A percentile compares a stretch with the other conserved stretches of the same genome.
phyloP scores from a whole-genome alignment of 2,888 invertebrate species.

The Flabesymbios commensalis region DNA sequence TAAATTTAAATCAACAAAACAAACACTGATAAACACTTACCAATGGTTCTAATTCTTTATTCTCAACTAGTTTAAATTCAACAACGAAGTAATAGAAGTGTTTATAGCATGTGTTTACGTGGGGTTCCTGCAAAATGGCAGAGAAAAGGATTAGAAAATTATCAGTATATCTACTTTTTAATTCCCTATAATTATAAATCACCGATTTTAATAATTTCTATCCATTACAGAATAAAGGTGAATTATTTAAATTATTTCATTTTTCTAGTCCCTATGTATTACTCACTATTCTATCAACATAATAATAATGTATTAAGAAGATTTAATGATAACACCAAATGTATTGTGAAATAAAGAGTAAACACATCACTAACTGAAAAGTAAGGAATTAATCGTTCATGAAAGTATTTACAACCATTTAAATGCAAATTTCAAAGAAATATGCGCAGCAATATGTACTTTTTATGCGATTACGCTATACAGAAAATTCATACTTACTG shows the following conservation, averaged over 20 bases:
- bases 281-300: too few species aligned
- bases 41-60: conserved; percentile 84
- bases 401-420: too few species aligned
- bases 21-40: conserved; percentile 43
- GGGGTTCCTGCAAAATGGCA: conserved; percentile 74
- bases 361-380: background rate
- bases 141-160: background rate
- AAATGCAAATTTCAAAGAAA: too few species aligned
- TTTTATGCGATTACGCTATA: too few species aligned
- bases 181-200: background rate
- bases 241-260: too few species aligned
- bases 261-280: too few species aligned
- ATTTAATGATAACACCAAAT: too few species aligned
- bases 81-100: conserved; percentile 91
- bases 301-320: too few species aligned
- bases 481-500: conserved; percentile 21
- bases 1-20: too few species aligned
- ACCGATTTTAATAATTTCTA: background rate
- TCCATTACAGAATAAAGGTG: background rate
- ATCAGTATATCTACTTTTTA: background rate
- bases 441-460: too few species aligned
- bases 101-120: conserved; percentile 92
- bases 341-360: background rate
- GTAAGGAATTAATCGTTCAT: too few species aligned
- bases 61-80: conserved; percentile 81